Base-by-base conservation (phyloP, 1,140 invertebrate genomes). In the Zophobas atratus region DNA sequence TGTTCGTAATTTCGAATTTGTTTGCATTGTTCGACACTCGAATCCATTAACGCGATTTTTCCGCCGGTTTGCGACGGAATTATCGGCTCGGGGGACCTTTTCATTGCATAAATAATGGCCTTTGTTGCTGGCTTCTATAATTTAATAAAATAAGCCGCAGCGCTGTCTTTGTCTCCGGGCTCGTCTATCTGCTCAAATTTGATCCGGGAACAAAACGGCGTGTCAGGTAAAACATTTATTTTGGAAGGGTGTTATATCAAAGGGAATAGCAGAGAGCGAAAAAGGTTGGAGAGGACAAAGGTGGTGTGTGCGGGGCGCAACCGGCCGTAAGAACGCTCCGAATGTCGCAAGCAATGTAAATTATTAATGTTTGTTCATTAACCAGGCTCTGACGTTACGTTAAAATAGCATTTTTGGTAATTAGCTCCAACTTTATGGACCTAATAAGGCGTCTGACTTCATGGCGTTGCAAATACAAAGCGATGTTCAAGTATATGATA, bases 1-100 rank as follows among this genome's bases (percentile, higher is more conserved):
- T 67, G 60, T 67, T 67, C 39, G 39, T 67, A 67, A 67, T 67
- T 67, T 36, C 33, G 33, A 43, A 67, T 67, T 67, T 48, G 60
- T 67, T 41, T 43, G 60, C 60, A 67, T 43, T 67, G 60, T 67
- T 67, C 39, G 36, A 67, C 60, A 67, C 38, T 67, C 20, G 34
- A 38, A 67, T 67, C 60, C 39, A 67, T 57, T 57, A 36, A 8
- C n/a, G 38, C 60, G 3, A 67, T 41, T 41, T 32, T 67, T 67
- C n/a, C 43, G 60, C 3, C 56, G 6, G 36, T 60, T 60, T 38
- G 3, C 6, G 1, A 8, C 3, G 6, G 20, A 60, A 60, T 38
- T 60, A 8, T 39, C 6, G 8, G 34, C 43, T 1, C 49, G 49
- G 3, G 4, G 43, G 6, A 46, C 43, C 3, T 46, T 46, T 46